These are phyloP conservation scores for Tetramorium simillimum DNA, from an alignment of 1,140 invertebrate genomes.

Conservation along the genomic window DNA sequence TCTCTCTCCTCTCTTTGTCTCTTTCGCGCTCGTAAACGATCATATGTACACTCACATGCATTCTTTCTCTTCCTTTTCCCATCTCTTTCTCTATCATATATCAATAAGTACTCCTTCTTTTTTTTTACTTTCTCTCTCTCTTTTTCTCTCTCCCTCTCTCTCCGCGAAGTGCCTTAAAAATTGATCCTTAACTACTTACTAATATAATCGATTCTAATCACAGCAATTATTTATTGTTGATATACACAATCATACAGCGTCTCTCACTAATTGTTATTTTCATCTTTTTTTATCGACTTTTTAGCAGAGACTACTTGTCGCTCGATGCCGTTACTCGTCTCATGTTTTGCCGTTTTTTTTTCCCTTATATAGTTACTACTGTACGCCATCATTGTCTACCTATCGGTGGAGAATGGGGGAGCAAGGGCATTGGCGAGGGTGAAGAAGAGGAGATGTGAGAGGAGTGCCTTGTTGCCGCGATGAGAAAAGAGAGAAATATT, in stretches of 20 bases:
- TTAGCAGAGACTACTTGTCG: conserved; percentile 69
- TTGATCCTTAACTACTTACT: conserved; percentile 83
- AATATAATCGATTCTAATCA: conserved; percentile 86
- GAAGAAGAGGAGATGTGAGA: neutral
- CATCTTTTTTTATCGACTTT: conserved; percentile 50
- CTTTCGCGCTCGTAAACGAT: conserved; percentile 37
- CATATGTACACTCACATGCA: conserved; percentile 42
- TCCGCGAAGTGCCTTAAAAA: conserved; percentile 79
- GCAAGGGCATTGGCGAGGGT: neutral
- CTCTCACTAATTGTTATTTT: conserved; percentile 82
- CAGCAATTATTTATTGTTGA: conserved; percentile 86
- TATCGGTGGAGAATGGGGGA: conserved; percentile 58
- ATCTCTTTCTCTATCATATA: conserved; percentile 41
- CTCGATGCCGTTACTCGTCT: conserved; percentile 58
- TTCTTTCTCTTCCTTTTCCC: conserved; percentile 24
- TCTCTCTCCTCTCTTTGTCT: conserved; percentile 23
- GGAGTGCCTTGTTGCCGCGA: conserved; percentile 36
- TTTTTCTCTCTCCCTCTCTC: conserved; percentile 48
- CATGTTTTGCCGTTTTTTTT: conserved; percentile 38
- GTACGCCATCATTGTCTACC: conserved; percentile 58
- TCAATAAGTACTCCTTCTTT: conserved; percentile 25
- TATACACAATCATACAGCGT: conserved; percentile 85
- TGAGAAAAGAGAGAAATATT: conserved; percentile 69
- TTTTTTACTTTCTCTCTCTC: neutral
- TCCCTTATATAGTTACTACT: conserved; percentile 36